Percentiles rank a stretch among this genome's conserved stretches.
phyloP scores from a whole-genome alignment of 2,797 vertebrate genomes.

The Martes flavigula region DNA sequence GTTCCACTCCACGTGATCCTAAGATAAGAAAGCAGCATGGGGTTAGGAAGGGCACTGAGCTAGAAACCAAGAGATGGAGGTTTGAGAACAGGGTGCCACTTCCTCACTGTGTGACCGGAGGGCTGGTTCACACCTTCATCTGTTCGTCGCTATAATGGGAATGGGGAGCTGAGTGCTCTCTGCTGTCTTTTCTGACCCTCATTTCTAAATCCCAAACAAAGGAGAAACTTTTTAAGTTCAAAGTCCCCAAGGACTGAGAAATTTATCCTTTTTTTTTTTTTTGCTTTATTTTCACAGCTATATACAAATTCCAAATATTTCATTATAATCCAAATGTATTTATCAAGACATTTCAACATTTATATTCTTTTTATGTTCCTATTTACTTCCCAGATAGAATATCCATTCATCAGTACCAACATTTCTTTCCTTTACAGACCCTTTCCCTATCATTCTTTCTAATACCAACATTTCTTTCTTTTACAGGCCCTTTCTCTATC shows the following conservation, averaged over 20 bases:
- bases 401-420: neutral
- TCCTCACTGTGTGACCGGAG: accelerated
- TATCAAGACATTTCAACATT: neutral
- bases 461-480: neutral
- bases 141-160: neutral
- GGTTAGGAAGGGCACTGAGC: neutral
- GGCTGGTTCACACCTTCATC: neutral
- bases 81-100: accelerated
- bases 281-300: neutral
- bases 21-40: neutral
- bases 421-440: neutral
- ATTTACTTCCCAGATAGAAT: neutral
- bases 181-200: neutral
- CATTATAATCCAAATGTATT: neutral
- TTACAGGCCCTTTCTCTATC: neutral
- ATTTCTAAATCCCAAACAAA: neutral
- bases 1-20: neutral
- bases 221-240: neutral
- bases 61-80: neutral
- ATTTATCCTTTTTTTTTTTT: neutral
- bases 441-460: neutral
- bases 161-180: neutral
- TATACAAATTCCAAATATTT: neutral
- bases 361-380: neutral
- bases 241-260: neutral